Conservation (phyloP, 1,140 invertebrate species). For the Helicorthomorpha holstii region DNA sequence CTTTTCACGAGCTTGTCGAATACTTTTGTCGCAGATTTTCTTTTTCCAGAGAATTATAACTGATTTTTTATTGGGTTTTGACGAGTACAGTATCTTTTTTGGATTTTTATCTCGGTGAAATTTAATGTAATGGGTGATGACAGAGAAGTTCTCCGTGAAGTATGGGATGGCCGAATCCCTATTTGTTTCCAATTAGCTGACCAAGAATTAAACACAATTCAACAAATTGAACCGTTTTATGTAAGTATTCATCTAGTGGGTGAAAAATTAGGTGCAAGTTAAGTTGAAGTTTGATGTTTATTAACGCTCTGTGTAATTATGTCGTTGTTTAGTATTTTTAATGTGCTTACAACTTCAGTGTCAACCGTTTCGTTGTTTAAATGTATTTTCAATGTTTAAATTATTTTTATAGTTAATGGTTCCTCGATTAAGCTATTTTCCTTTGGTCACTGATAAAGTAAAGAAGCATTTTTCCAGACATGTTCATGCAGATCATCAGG, state of each 20-base stretch:
- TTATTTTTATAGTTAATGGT: constrained; percentile 53
- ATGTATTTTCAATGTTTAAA: background rate
- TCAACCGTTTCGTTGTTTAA: too few species aligned
- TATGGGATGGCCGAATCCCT: constrained; percentile 89
- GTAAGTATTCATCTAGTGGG: constrained; percentile 22
- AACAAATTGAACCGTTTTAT: constrained; percentile 80
- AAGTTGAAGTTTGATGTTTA: too few species aligned
- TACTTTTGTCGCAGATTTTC: too few species aligned
- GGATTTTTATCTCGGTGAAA: background rate
- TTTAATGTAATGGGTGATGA: constrained; percentile 75
- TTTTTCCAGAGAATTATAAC: too few species aligned
- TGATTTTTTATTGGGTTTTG: too few species aligned
- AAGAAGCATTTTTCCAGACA: constrained; percentile 72
- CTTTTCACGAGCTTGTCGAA: too few species aligned
- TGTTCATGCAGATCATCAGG: constrained; percentile 59
- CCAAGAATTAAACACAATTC: constrained; percentile 71
- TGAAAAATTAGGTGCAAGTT: background rate
- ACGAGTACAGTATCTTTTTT: too few species aligned
- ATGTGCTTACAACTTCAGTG: too few species aligned
- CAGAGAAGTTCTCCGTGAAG: constrained; percentile 74
- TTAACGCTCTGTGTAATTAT: too few species aligned
- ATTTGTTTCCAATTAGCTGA: constrained; percentile 72
- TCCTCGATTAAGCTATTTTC: constrained; percentile 86
- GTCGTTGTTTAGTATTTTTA: too few species aligned
- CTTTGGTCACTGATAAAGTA: constrained; percentile 88